Conservation (phyloP, 2,888 invertebrate genomes). For the Lasioglossum malachurum region DNA sequence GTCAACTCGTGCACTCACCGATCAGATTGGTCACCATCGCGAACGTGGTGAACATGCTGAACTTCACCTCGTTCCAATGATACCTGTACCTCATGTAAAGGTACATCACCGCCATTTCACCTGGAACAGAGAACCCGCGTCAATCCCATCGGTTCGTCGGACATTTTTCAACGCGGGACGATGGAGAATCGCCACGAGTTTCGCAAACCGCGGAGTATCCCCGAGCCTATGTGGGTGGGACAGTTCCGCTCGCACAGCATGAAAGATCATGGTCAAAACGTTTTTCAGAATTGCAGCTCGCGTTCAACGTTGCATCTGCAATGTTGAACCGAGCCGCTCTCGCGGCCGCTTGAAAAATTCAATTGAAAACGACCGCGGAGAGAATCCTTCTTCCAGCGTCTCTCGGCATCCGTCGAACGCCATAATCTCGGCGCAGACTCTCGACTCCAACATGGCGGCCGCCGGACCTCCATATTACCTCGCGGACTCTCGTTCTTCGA, state of each 20-base stretch:
- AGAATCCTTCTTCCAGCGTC: not conserved
- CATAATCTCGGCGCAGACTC: not conserved
- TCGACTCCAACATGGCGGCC: not conserved
- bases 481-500: not conserved
- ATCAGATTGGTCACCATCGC: slow-evolving; percentile 93
- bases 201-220: slow-evolving; percentile 8
- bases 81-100: slow-evolving; percentile 93
- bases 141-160: not conserved
- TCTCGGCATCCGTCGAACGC: not conserved
- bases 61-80: slow-evolving; percentile 95
- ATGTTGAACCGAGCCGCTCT: slow-evolving; percentile 35
- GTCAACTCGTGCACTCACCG: slow-evolving; percentile 86
- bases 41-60: slow-evolving; percentile 94
- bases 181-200: not conserved
- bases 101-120: slow-evolving; percentile 94
- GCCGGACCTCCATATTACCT: not conserved
- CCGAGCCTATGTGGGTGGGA: slow-evolving; percentile 39
- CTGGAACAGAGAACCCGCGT: slow-evolving; percentile 83
- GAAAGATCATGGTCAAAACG: slow-evolving; percentile 64
- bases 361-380: slow-evolving; percentile 4
- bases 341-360: slow-evolving; percentile 14
- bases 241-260: slow-evolving; percentile 44
- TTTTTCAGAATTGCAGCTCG: slow-evolving; percentile 55
- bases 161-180: not conserved
- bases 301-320: slow-evolving; percentile 34